Base-by-base conservation (phyloP, 2,888 invertebrate genomes). In the Tipula helvola region DNA sequence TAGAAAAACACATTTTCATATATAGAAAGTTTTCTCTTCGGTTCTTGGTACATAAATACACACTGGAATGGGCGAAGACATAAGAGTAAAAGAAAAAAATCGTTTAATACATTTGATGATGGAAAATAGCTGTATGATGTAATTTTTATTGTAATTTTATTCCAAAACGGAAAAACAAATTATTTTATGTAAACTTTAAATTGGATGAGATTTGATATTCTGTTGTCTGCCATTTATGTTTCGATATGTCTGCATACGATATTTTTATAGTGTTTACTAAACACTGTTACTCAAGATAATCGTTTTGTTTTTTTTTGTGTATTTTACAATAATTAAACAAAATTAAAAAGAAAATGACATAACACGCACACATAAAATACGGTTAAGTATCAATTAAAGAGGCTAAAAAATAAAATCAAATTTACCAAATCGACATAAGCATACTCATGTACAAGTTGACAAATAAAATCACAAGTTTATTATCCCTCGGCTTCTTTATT, bases 91-190 rank as follows among this genome's bases (percentile, higher is more conserved):
- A 71, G n/a, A 71, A 71, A 28, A 28, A 71, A 71, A 71, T 71
- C 71, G 71, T 71, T 71, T 71, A 71, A 71, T 71, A 71, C 7
- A 71, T 28, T 71, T 71, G 71, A 71, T 71, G 71, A 71, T 28
- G 28, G 71, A 28, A 71, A 71, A 71, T 71, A 71, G 71, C 71
- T 71, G 71, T 71, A 71, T 71, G 71, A 71, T 71, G 71, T 71
- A 71, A 71, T 71, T 71, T 71, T 71, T 71, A 71, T 71, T 71
- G 71, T 71, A 71, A 71, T 71, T 71, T 71, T 71, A 71, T 71
- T 71, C 28, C 2, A 10, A 71, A 71, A 71, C 2, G 71, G 71
- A 10, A 71, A 71, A 71, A 71, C 71, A 71, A 28, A 71, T 71
- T 71, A 71, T 71, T 71, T 71, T 71, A 71, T 71, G 71, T 71